These are phyloP conservation scores for Corvus moneduloides DNA, from an alignment of 2,113 vertebrate genomes.

Conservation along the genomic window DNA sequence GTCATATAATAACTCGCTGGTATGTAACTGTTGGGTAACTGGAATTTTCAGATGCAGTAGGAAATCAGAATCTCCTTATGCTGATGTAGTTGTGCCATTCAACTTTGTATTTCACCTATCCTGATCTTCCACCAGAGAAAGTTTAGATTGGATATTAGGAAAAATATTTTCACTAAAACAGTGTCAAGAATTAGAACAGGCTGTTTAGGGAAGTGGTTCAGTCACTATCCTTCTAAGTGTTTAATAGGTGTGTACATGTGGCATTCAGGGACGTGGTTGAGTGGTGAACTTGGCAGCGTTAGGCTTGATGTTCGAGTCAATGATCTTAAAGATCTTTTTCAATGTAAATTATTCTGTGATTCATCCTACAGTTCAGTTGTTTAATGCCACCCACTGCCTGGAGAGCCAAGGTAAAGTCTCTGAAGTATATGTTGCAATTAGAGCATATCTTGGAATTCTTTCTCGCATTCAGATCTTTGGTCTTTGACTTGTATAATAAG, in stretches of 20 bases:
- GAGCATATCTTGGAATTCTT: background rate
- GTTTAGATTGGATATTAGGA: background rate
- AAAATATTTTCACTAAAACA: background rate
- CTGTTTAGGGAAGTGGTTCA: background rate
- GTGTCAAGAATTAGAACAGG: background rate
- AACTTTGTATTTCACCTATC: background rate
- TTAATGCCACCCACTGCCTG: background rate
- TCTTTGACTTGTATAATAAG: background rate
- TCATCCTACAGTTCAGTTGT: background rate
- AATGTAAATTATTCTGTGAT: background rate
- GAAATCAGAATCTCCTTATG: background rate
- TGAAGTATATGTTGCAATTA: background rate
- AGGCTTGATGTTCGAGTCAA: background rate
- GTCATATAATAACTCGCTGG: background rate
- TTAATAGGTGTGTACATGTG: background rate
- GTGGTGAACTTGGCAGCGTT: background rate
- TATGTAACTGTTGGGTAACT: background rate
- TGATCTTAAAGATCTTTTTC: background rate
- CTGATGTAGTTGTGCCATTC: background rate
- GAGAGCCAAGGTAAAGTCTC: background rate
- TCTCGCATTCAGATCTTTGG: background rate
- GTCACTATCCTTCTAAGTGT: background rate
- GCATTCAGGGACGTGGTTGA: accelerated
- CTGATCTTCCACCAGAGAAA: background rate
- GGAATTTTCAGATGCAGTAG: background rate